Percentiles rank a stretch among this genome's conserved stretches.
These are phyloP conservation scores for Ochropleura plecta DNA, from an alignment of 2,888 invertebrate genomes.

Conservation along the genomic window DNA sequence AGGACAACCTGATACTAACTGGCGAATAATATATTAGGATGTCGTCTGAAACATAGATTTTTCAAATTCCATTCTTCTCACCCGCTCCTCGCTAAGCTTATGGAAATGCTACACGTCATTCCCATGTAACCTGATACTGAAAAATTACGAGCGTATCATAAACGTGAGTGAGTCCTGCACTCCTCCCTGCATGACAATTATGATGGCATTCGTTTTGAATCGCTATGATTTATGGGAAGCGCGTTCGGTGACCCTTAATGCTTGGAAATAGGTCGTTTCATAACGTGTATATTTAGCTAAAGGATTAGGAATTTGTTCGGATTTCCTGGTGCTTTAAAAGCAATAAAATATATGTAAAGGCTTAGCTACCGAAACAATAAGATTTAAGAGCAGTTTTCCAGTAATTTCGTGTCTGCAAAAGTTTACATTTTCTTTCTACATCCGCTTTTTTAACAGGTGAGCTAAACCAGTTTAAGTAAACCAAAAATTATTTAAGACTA, in stretches of 20 bases:
- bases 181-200: conserved; percentile 68
- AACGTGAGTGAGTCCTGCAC: conserved; percentile 71
- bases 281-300: conserved; percentile 50
- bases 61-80: not conserved
- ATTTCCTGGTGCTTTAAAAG: conserved; percentile 32
- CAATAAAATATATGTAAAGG: conserved; percentile 10
- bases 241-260: conserved; percentile 58
- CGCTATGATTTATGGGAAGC: conserved; percentile 61
- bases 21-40: not conserved
- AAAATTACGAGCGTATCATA: conserved; percentile 74
- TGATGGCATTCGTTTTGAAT: conserved; percentile 63
- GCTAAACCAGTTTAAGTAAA: too few relatives aligned
- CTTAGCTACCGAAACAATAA: not conserved
- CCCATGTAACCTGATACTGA: conserved; percentile 75
- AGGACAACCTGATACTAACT: not conserved
- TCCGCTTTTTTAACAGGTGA: too few relatives aligned
- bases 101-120: not conserved
- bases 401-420: not conserved
- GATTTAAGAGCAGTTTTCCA: not conserved
- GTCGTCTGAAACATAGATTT: not conserved
- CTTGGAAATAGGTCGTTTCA: conserved; percentile 63
- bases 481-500: too few relatives aligned
- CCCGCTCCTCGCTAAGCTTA: conserved; percentile 42
- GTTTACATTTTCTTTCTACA: not conserved
- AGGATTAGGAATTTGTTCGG: conserved; percentile 24